Conservation (phyloP, 2,888 invertebrate species). For the Pyrrhia umbra region DNA sequence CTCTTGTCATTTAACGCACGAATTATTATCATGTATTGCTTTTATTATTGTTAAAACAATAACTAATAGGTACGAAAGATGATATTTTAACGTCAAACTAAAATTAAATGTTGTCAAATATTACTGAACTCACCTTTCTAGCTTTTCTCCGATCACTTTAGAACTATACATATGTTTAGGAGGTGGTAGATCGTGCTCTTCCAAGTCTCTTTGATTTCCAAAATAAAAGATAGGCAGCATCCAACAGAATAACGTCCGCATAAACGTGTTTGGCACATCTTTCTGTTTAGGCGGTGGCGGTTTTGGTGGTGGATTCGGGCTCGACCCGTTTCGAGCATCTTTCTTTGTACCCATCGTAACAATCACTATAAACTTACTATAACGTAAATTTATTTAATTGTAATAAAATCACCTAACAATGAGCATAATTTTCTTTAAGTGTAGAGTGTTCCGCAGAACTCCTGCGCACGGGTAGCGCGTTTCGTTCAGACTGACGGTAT, state of each 20-base stretch:
- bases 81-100: not conserved
- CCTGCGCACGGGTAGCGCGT: slow-evolving; percentile 53
- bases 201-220: slow-evolving; percentile 93
- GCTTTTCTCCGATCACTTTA: slow-evolving; percentile 91
- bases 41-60: not conserved
- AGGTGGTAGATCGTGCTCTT: slow-evolving; percentile 93
- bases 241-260: slow-evolving; percentile 93
- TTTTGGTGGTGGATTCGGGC: not conserved
- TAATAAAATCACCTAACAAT: slow-evolving; percentile 6
- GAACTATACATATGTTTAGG: slow-evolving; percentile 93
- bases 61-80: not conserved
- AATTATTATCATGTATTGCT: not conserved
- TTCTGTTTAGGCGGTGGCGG: slow-evolving; percentile 65
- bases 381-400: slow-evolving; percentile 18
- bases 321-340: slow-evolving; percentile 47
- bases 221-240: slow-evolving; percentile 94
- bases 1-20: not conserved
- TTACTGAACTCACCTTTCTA: slow-evolving; percentile 90
- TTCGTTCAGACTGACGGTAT: slow-evolving; percentile 50
- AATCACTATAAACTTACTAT: slow-evolving; percentile 20
- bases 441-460: slow-evolving; percentile 12
- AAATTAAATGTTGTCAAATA: not conserved
- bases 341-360: slow-evolving; percentile 63
- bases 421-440: slow-evolving; percentile 5
- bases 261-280: slow-evolving; percentile 84